These are phyloP conservation scores for Helogale parvula DNA, from an alignment of 2,113 vertebrate genomes.

Conservation along the genomic window DNA sequence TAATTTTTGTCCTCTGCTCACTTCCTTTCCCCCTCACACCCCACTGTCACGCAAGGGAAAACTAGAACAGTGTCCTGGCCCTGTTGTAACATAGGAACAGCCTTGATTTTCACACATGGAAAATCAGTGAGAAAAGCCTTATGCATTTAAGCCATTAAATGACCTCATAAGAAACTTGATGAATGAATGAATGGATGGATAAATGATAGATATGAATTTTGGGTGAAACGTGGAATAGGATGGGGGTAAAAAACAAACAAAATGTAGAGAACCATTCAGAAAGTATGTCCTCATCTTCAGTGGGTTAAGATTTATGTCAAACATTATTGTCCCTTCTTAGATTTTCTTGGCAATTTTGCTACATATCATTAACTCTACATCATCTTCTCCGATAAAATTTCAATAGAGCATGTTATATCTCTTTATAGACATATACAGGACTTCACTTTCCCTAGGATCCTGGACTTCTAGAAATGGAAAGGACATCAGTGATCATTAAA, in stretches of 20 bases:
- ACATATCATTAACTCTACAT: background rate
- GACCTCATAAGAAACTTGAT: background rate
- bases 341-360: conserved; percentile 5
- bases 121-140: background rate
- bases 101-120: background rate
- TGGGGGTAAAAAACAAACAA: background rate
- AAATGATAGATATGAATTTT: background rate
- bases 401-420: background rate
- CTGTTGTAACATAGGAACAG: background rate
- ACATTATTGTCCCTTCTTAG: background rate
- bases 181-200: background rate
- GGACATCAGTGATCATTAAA: background rate
- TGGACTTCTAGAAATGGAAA: background rate
- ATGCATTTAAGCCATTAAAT: background rate
- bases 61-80: background rate
- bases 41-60: background rate
- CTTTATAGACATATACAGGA: background rate
- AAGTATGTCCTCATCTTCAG: background rate
- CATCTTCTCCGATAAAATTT: background rate
- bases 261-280: background rate
- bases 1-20: background rate
- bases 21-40: background rate
- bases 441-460: background rate
- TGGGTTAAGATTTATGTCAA: conserved; percentile 1
- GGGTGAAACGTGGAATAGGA: background rate